A percentile compares a stretch with the other conserved stretches of the same genome.
Evolutionary conservation across 2,797 vertebrate genomes (phyloP).

Genomic region (Spinus pinus): DNA sequence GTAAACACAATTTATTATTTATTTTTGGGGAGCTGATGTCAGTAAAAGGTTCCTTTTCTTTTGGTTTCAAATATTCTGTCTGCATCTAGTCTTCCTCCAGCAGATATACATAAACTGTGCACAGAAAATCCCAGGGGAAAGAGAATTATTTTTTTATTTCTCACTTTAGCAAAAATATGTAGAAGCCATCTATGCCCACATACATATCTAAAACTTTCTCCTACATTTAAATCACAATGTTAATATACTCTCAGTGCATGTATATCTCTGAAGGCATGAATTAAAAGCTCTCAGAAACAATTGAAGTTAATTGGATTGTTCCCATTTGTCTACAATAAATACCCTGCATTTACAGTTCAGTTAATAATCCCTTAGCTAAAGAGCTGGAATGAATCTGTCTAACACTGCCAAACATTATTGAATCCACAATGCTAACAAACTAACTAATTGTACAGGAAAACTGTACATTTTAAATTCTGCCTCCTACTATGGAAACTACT

Average conservation of each 20-base stretch:
- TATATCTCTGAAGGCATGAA: background rate
- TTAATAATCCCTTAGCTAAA: background rate
- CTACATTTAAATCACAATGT: background rate
- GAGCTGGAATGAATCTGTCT: background rate
- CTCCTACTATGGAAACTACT: background rate
- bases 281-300: background rate
- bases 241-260: background rate
- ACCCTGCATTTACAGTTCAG: background rate
- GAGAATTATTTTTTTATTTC: background rate
- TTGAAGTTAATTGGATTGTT: slow-evolving; percentile 21
- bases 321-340: background rate
- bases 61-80: background rate
- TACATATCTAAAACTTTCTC: background rate
- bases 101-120: background rate
- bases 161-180: background rate
- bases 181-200: background rate
- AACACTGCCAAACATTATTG: background rate
- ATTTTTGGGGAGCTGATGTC: background rate
- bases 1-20: background rate
- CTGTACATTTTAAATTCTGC: background rate
- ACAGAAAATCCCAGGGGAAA: background rate
- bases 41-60: background rate
- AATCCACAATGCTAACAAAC: background rate
- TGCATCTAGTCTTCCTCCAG: background rate
- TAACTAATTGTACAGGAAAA: background rate